Conservation (phyloP, 2,888 invertebrate species). For the Meloe dianella region DNA sequence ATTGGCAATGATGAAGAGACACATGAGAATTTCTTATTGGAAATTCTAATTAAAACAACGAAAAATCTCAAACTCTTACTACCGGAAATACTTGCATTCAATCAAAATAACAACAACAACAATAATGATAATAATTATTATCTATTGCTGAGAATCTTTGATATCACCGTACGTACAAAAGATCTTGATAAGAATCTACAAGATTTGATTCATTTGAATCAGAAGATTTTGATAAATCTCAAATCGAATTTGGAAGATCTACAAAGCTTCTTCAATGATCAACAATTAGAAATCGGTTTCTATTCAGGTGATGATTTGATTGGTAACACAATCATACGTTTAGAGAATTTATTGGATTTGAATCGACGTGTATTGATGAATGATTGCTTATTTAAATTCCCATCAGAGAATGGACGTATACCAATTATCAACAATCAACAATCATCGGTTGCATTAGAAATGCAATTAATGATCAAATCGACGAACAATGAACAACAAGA, state of each 20-base stretch:
- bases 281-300: conserved; percentile 49
- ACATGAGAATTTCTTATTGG: conserved; percentile 63
- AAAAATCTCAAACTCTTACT: conserved; percentile 65
- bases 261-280: conserved; percentile 48
- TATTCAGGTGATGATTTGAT: conserved; percentile 48
- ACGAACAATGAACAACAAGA: no score
- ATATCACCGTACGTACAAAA: conserved; percentile 54
- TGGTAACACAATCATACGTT: conserved; percentile 48
- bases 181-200: conserved; percentile 51
- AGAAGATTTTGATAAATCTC: conserved; percentile 52
- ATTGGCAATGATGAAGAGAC: conserved; percentile 57
- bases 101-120: no score
- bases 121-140: conserved; percentile 49
- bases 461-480: conserved; percentile 24
- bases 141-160: conserved; percentile 53
- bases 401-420: conserved; percentile 45
- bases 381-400: conserved; percentile 45
- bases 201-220: conserved; percentile 50
- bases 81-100: conserved; percentile 53
- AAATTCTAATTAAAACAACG: conserved; percentile 64
- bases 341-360: conserved; percentile 38
- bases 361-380: conserved; percentile 19
- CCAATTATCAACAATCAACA: conserved; percentile 42
- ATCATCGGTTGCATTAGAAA: conserved; percentile 48
- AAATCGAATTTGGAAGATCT: conserved; percentile 47